Percentiles rank a stretch among this genome's conserved stretches.
These are phyloP conservation scores for Porites rus DNA, from an alignment of 92 coral and sea anemone genomes.

Conservation along the genomic window DNA sequence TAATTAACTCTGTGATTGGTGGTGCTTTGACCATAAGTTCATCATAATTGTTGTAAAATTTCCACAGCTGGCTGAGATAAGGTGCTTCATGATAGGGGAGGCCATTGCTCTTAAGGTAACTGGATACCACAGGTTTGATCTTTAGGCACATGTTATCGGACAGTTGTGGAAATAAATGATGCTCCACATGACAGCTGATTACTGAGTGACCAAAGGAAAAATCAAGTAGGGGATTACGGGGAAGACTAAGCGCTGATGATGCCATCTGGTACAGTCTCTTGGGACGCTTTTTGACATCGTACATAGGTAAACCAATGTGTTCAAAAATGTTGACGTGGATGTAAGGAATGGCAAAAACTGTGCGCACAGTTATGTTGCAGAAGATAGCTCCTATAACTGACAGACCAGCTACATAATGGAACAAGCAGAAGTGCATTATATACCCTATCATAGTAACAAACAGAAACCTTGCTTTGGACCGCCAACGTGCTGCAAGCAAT, in stretches of 20 bases:
- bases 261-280: constrained; percentile 83
- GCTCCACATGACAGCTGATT: constrained; percentile 91
- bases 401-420: constrained; percentile 75
- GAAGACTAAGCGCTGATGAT: constrained; percentile 80
- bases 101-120: constrained; percentile 81
- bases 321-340: constrained; percentile 93
- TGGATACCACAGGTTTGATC: constrained; percentile 87
- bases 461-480: constrained; percentile 51
- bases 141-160: constrained; percentile 98
- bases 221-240: constrained; percentile 82
- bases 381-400: constrained; percentile 72
- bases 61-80: constrained; percentile 63
- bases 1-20: constrained; percentile 87
- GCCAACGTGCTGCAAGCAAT: constrained; percentile 68
- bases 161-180: constrained; percentile 91
- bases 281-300: constrained; percentile 77
- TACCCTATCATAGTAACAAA: constrained; percentile 47
- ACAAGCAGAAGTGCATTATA: constrained; percentile 66
- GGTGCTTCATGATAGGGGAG: constrained; percentile 86
- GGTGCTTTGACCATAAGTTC: constrained; percentile 96
- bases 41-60: constrained; percentile 83
- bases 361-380: constrained; percentile 72
- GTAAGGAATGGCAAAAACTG: constrained; percentile 73
- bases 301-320: constrained; percentile 94
- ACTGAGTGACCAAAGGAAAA: constrained; percentile 86